These are phyloP conservation scores for Panorpa germanica DNA, from an alignment of 2,888 invertebrate genomes.

Conservation along the genomic window DNA sequence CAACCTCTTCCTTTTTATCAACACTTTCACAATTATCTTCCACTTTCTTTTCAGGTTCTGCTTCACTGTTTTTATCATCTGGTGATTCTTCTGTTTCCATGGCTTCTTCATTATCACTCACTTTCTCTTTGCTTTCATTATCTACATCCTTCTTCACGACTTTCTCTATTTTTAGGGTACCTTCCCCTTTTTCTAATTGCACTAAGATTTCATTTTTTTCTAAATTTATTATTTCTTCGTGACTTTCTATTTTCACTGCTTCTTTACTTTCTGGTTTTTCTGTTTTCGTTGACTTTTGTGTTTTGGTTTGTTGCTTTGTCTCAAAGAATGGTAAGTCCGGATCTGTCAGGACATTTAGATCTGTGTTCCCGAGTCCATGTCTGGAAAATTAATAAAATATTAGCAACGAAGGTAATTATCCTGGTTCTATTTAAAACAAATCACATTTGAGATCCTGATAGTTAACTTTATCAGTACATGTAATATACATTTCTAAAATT, in stretches of 20 bases:
- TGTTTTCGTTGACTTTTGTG: conserved; percentile 15
- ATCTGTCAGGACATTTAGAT: conserved; percentile 84
- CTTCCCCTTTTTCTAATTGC: conserved; percentile 40
- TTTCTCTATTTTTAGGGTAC: conserved; percentile 40
- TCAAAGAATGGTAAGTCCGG: conserved; percentile 62
- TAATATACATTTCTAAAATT: too few species aligned
- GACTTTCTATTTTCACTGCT: conserved; percentile 33
- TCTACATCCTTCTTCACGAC: conserved; percentile 21
- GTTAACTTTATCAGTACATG: too few species aligned
- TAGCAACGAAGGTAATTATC: too few species aligned
- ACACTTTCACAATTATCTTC: conserved; percentile 13
- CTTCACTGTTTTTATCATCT: conserved; percentile 14
- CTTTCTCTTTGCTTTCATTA: conserved; percentile 11
- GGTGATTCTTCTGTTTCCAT: conserved; percentile 12
- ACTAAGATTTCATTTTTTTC: conserved; percentile 40
- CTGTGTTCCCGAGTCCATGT: conserved; percentile 86
- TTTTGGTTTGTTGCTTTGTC: conserved; percentile 21
- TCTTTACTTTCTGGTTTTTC: conserved; percentile 27
- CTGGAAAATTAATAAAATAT: too few species aligned
- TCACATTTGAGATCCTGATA: too few species aligned
- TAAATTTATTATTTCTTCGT: conserved; percentile 35
- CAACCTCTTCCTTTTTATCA: conserved; percentile 13
- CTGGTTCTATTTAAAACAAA: too few species aligned
- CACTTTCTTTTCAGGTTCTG: conserved; percentile 13
- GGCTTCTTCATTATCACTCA: conserved; percentile 11